phyloP scores from a whole-genome alignment of 2,797 vertebrate species.

The Enteromius paludinosus region DNA sequence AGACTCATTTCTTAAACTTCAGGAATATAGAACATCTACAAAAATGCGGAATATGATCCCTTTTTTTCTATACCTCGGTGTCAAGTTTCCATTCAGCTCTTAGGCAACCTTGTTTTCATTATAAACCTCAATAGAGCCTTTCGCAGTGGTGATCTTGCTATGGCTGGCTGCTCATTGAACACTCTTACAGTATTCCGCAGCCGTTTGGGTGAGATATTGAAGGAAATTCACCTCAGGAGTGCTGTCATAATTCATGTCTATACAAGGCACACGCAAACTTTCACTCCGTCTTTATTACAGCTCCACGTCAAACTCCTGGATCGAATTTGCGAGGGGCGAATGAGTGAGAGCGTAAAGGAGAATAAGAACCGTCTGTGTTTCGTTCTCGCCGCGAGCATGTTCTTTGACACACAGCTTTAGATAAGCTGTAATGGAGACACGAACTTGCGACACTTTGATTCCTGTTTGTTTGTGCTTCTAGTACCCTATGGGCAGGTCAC shows the following conservation, averaged over 20 bases:
- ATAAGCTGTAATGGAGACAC: slow-evolving; percentile 35
- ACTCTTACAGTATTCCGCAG: background rate
- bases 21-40: background rate
- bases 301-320: slow-evolving; percentile 28
- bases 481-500: slow-evolving; percentile 22
- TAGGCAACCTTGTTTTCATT: background rate
- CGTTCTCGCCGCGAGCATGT: slow-evolving; percentile 31
- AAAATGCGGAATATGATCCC: background rate
- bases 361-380: slow-evolving; percentile 36
- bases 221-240: slow-evolving; percentile 5
- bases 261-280: slow-evolving; percentile 18
- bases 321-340: slow-evolving; percentile 20
- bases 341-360: slow-evolving; percentile 7
- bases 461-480: slow-evolving; percentile 24
- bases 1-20: slow-evolving; percentile 11
- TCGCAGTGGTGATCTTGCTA: background rate
- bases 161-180: background rate
- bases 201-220: slow-evolving; percentile 21
- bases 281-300: slow-evolving; percentile 24
- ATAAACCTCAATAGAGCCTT: background rate
- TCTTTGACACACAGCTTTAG: slow-evolving; percentile 30
- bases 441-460: slow-evolving; percentile 35
- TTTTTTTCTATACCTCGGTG: background rate
- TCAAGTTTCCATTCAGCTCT: slow-evolving; percentile 11
- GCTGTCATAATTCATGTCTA: slow-evolving; percentile 26